These are phyloP conservation scores for Branchinecta lindahli DNA, from an alignment of 1,140 invertebrate species.

Conservation along the genomic window DNA sequence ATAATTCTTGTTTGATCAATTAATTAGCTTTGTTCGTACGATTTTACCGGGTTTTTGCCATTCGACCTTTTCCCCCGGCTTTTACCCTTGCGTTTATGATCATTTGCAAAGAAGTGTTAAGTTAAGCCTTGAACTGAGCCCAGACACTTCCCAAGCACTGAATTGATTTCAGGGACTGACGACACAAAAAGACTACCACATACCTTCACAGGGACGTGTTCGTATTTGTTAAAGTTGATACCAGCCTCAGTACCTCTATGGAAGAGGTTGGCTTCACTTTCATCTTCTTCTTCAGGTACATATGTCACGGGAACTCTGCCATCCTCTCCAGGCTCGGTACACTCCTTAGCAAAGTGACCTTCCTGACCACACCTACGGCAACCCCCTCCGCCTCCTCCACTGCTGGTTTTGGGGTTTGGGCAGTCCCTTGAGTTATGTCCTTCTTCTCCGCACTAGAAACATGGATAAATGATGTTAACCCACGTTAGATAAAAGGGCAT, in stretches of 20 bases:
- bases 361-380: conserved; percentile 29
- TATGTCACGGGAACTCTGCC: conserved; percentile 49
- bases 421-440: conserved; percentile 25
- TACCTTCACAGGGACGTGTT: conserved; percentile 63
- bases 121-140: too few species aligned
- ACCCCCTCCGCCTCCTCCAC: conserved; percentile 16
- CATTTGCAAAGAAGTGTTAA: too few species aligned
- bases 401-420: conserved; percentile 18
- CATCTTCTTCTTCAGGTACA: conserved; percentile 56
- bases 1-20: too few species aligned
- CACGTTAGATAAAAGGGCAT: too few species aligned
- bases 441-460: conserved; percentile 28
- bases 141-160: too few species aligned
- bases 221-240: conserved; percentile 78
- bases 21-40: too few species aligned
- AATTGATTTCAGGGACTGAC: too few species aligned
- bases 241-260: conserved; percentile 50
- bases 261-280: conserved; percentile 54
- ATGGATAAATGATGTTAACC: conserved; percentile 14
- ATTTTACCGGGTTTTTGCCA: too few species aligned
- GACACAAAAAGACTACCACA: conserved; percentile 16
- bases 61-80: too few species aligned
- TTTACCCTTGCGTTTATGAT: too few species aligned
- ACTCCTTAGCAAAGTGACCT: conserved; percentile 25
- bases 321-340: conserved; percentile 22